Percentiles rank a stretch among this genome's conserved stretches.
phyloP scores from a whole-genome alignment of 1,140 invertebrate species.

The Stenopsyche tienmushanensis region DNA sequence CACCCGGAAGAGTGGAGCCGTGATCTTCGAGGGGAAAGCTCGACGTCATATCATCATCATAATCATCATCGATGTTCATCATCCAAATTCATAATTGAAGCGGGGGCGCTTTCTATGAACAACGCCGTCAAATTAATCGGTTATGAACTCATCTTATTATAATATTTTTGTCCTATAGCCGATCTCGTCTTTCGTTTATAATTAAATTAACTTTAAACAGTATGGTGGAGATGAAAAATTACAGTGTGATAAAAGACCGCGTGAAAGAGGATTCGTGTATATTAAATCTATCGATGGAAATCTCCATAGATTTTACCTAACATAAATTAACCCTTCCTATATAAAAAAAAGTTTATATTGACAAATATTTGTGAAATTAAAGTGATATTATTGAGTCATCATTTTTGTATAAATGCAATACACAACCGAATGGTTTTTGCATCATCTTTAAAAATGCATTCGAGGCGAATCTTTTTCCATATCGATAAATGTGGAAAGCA shows the following conservation, averaged over 20 bases:
- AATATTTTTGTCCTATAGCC: constrained; percentile 42
- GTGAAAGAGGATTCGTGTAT: no score
- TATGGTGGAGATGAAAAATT: not conserved
- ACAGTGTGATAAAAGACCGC: not conserved
- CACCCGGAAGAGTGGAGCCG: not conserved
- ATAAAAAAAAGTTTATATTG: no score
- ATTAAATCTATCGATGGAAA: no score
- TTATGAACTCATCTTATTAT: constrained; percentile 18
- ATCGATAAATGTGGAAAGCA: no score
- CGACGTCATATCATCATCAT: not conserved
- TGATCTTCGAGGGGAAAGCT: not conserved
- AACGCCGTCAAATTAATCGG: constrained; percentile 17
- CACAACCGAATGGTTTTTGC: no score
- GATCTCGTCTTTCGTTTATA: constrained; percentile 41
- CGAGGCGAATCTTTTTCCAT: no score
- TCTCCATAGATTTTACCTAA: no score
- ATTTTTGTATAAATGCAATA: not conserved
- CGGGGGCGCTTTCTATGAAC: constrained; percentile 15
- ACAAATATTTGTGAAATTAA: not conserved
- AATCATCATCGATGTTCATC: constrained; percentile 13
- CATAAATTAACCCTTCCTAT: no score
- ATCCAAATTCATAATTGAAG: constrained; percentile 10
- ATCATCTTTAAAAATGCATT: no score
- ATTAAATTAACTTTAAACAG: constrained; percentile 19
- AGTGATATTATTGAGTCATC: not conserved